Conservation (phyloP, 2,113 vertebrate genomes). For the Perca flavescens region DNA sequence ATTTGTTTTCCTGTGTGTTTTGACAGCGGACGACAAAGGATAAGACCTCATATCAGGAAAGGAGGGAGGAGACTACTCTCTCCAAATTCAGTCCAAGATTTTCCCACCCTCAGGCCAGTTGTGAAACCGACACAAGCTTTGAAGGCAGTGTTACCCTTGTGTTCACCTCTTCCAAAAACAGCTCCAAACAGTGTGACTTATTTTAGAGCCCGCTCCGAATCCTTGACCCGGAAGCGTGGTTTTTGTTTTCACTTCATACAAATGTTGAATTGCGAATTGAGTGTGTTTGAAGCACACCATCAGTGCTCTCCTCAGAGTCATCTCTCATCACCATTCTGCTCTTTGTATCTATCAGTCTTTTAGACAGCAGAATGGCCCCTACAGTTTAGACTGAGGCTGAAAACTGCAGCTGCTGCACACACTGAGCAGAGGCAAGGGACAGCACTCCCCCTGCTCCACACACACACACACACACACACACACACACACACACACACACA, state of each 20-base stretch:
- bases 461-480: slow-evolving; percentile 42
- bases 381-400: slow-evolving; percentile 72
- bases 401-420: slow-evolving; percentile 80
- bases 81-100: slow-evolving; percentile 47
- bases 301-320: slow-evolving; percentile 43
- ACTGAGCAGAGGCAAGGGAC: slow-evolving; percentile 65
- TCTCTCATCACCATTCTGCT: slow-evolving; percentile 61
- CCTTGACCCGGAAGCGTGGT: slow-evolving; percentile 22
- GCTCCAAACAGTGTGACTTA: neutral
- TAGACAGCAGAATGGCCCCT: slow-evolving; percentile 74
- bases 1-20: neutral
- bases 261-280: slow-evolving; percentile 30
- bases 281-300: slow-evolving; percentile 50
- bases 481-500: slow-evolving; percentile 1
- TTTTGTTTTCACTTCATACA: slow-evolving; percentile 32
- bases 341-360: slow-evolving; percentile 68
- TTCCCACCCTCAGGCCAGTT: slow-evolving; percentile 26
- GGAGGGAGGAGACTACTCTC: neutral
- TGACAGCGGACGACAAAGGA: neutral
- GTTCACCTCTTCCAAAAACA: slow-evolving; percentile 20
- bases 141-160: slow-evolving; percentile 1
- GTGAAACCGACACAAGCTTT: slow-evolving; percentile 51
- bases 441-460: slow-evolving; percentile 35
- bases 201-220: slow-evolving; percentile 13
- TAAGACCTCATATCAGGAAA: slow-evolving; percentile 3